Evolutionary conservation across 2,113 vertebrate genomes (phyloP).

Genomic region (Macaca mulatta): DNA sequence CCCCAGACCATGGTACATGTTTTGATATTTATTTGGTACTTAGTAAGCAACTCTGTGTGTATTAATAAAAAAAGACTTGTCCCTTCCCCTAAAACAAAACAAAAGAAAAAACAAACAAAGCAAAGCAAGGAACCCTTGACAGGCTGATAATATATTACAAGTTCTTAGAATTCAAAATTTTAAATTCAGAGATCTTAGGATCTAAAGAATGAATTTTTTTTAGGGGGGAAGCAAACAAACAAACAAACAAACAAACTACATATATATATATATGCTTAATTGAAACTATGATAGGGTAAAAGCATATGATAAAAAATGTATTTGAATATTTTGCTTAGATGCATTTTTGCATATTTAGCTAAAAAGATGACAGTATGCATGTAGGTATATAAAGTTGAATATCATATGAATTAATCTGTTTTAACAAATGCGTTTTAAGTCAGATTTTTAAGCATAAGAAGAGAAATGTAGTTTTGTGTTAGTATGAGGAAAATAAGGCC

Average conservation of each 20-base stretch:
- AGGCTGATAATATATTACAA: neutral
- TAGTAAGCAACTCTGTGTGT: neutral
- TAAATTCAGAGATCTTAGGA: neutral
- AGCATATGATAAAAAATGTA: neutral
- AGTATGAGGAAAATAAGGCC: neutral
- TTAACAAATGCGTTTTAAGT: neutral
- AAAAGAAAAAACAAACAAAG: neutral
- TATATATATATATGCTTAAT: neutral
- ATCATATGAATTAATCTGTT: neutral
- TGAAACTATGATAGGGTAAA: neutral
- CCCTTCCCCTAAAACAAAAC: neutral
- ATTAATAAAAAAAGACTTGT: neutral
- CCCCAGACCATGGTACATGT: neutral
- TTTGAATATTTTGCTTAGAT: slow-evolving; percentile 14
- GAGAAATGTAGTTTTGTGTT: slow-evolving; percentile 11
- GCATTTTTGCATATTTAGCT: neutral
- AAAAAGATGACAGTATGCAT: neutral
- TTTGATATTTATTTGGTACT: neutral
- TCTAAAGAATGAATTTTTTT: neutral
- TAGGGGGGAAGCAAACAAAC: neutral
- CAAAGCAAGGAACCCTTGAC: neutral
- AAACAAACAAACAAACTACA: neutral
- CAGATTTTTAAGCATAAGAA: neutral
- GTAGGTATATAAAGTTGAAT: neutral
- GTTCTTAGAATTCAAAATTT: neutral